Conservation (phyloP, 1,140 invertebrate species). For the Caenorhabditis brenneri region DNA sequence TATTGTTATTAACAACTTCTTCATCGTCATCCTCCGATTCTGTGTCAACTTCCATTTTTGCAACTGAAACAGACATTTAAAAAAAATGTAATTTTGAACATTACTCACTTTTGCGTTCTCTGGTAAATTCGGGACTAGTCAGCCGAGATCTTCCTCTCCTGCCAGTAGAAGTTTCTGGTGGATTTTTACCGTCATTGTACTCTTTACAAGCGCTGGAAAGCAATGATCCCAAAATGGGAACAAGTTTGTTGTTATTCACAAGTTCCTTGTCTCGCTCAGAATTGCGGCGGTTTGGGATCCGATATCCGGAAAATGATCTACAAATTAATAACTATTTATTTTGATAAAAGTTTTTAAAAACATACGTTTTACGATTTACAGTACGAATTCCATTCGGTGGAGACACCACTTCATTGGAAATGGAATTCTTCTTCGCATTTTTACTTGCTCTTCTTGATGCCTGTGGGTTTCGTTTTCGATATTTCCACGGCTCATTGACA, state of each 20-base stretch:
- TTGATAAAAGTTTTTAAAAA: too few relatives aligned
- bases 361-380: not conserved
- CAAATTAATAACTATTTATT: too few relatives aligned
- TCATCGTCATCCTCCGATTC: not conserved
- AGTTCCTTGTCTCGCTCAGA: not conserved
- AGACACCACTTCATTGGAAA: not conserved
- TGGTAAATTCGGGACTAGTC: not conserved
- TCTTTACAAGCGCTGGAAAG: not conserved
- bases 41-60: not conserved
- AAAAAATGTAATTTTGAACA: not conserved
- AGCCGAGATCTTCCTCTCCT: not conserved
- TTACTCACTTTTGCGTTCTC: not conserved
- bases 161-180: not conserved
- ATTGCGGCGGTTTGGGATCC: not conserved
- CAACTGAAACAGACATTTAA: not conserved
- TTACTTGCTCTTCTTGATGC: not conserved
- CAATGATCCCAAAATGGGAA: not conserved
- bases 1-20: too few relatives aligned
- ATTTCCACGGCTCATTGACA: conserved; percentile 29
- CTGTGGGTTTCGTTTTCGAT: not conserved
- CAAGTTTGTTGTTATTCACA: not conserved
- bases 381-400: not conserved
- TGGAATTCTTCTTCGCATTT: not conserved
- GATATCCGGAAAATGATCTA: not conserved
- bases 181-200: not conserved